Percentiles rank a stretch among this genome's conserved stretches.
Evolutionary conservation across 53 echinoderm and acorn worm species (phyloP).

Genomic region (Zoroaster sp.): DNA sequence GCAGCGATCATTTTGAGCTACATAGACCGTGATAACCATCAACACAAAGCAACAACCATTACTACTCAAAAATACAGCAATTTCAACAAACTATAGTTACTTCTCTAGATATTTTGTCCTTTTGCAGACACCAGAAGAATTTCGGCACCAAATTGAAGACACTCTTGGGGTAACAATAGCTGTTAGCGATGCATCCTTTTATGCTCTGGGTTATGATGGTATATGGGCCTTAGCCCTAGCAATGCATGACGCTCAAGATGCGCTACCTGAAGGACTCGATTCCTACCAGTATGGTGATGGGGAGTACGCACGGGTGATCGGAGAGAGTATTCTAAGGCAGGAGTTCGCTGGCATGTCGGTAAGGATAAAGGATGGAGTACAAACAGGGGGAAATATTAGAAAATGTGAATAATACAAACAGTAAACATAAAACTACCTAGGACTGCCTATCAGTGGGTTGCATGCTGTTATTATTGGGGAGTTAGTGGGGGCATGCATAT

Average conservation of each 20-base stretch:
- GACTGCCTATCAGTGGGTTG: too few relatives aligned
- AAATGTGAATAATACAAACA: too few relatives aligned
- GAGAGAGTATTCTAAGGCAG: not conserved
- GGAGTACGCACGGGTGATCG: constrained; percentile 1
- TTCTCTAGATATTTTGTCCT: too few relatives aligned
- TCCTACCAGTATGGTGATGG: constrained; percentile 19
- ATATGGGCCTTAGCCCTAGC: not conserved
- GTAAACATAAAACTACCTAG: too few relatives aligned
- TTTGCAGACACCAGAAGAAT: not conserved
- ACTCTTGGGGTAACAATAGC: not conserved
- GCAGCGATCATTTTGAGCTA: too few relatives aligned
- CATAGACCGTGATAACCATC: too few relatives aligned
- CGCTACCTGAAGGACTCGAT: not conserved
- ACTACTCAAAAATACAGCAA: too few relatives aligned
- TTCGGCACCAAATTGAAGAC: not conserved
- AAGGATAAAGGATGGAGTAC: not conserved
- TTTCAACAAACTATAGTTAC: too few relatives aligned
- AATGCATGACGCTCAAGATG: not conserved
- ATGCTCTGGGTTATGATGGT: not conserved
- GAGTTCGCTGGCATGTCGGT: constrained; percentile 43
- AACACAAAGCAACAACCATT: too few relatives aligned
- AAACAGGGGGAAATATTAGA: too few relatives aligned
- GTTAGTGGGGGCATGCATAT: too few relatives aligned
- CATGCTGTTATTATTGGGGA: too few relatives aligned
- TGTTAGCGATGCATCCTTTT: not conserved